Base-by-base conservation (phyloP, 2,888 invertebrate genomes). In the Hydrotaea cyrtoneurina region DNA sequence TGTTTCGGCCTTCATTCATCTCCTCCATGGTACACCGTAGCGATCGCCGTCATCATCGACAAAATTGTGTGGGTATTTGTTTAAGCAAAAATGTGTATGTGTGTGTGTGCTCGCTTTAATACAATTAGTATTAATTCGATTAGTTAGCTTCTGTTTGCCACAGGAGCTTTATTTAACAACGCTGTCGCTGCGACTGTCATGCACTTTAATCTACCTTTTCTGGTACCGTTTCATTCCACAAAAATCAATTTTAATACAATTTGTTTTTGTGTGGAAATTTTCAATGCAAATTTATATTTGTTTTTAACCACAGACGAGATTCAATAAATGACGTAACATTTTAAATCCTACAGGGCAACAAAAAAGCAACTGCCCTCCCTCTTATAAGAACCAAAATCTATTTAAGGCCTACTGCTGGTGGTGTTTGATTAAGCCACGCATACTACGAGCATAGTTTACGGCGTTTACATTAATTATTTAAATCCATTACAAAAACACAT, bases 51-150 rank as follows among this genome's bases (percentile, higher is more conserved):
- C 50, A 50, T 15, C 50, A 50, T n/a, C 50, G 50, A 13, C 8
- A 50, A 50, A 50, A 4, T 50, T 59, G 26, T 53, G n/a, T 66
- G 19, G 36, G 11, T 39, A 46, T 69, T 31, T 31, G 31, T 31
- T 31, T 31, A 31, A 31, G 31, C 31, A 31, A 7, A 31, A 31
- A 15, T 69, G 13, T 55, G 23, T 71, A 2, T 3, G 17, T 46
- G 31, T 19, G n/a, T 21, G 2, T 50, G 3, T 13, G 8, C 39
- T 43, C n/a, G 21, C 53, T 77, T 73, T 81, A 81, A 81, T 81
- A 46, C 64, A 81, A 77, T 81, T 81, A 81, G 55, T 66, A 66
- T 73, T 81, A 77, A 81, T 77, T 82, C 73, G 73, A 82, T 73
- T 82, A 82, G 73, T 50, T 50, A 17, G 57, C 73, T 69, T 69